A percentile compares a stretch with the other conserved stretches of the same genome.
Evolutionary conservation across 2,888 invertebrate species (phyloP).

Genomic region (Stenurella melanura): DNA sequence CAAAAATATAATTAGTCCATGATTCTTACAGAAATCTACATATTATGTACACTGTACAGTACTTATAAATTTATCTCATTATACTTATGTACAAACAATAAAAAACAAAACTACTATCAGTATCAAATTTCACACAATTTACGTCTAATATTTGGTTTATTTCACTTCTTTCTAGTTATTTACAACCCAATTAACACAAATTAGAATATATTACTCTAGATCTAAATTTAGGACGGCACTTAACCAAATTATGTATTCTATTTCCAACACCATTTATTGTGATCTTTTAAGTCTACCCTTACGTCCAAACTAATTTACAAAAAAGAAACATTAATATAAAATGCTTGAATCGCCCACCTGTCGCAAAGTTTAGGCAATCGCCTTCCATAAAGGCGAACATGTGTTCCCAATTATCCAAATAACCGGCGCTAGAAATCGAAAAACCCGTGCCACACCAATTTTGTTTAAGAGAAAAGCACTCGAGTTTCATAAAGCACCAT

Average conservation of each 20-base stretch:
- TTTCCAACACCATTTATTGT: constrained; percentile 25
- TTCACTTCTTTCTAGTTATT: not conserved
- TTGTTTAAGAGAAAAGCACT: not conserved
- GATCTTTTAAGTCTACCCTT: constrained; percentile 22
- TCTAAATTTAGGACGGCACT: constrained; percentile 5
- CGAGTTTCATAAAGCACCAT: constrained; percentile 1
- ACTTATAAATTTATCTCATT: not conserved
- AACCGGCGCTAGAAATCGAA: not conserved
- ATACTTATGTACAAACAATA: not conserved
- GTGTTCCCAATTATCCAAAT: constrained; percentile 31
- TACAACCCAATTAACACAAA: not conserved
- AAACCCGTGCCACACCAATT: constrained; percentile 1
- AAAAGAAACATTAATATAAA: not conserved
- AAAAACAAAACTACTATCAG: not conserved
- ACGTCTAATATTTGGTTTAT: not conserved
- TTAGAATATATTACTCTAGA: constrained; percentile 2
- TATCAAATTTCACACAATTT: not conserved
- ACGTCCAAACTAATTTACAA: constrained; percentile 14
- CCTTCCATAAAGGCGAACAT: constrained; percentile 42
- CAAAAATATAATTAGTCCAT: no score
- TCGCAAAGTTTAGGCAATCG: constrained; percentile 42
- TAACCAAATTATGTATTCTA: constrained; percentile 17
- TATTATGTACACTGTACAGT: not conserved
- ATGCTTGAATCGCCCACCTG: constrained; percentile 36
- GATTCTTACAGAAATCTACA: no score